Percentiles rank a stretch among this genome's conserved stretches.
Conservation (phyloP, 2,797 vertebrate species). For the Gastrophryne carolinensis region DNA sequence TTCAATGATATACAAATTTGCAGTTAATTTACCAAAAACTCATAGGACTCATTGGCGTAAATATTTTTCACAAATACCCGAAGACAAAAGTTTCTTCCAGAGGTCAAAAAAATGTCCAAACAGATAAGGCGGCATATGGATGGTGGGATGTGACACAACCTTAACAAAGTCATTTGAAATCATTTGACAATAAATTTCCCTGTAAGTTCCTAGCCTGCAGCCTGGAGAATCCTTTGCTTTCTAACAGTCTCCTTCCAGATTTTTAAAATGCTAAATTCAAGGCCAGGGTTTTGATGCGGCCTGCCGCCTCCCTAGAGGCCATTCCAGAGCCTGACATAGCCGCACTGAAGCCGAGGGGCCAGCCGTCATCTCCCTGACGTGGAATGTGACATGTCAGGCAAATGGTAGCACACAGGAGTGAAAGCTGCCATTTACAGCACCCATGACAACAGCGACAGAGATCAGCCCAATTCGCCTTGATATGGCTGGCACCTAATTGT, state of each 20-base stretch:
- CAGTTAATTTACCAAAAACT: slow-evolving; percentile 30
- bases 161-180: slow-evolving; percentile 76
- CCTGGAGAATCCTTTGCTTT: slow-evolving; percentile 61
- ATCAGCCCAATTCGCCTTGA: slow-evolving; percentile 67
- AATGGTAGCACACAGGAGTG: slow-evolving; percentile 70
- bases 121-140: slow-evolving; percentile 69
- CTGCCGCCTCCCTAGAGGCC: slow-evolving; percentile 77
- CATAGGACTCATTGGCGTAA: slow-evolving; percentile 42
- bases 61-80: slow-evolving; percentile 54
- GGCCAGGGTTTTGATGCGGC: slow-evolving; percentile 62
- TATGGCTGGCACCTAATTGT: slow-evolving; percentile 83
- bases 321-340: slow-evolving; percentile 62
- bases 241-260: slow-evolving; percentile 60
- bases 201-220: slow-evolving; percentile 68
- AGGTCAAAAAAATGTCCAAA: slow-evolving; percentile 68
- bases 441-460: slow-evolving; percentile 69
- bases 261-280: slow-evolving; percentile 51
- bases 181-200: slow-evolving; percentile 72
- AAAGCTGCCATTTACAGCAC: slow-evolving; percentile 85
- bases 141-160: slow-evolving; percentile 68
- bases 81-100: slow-evolving; percentile 61
- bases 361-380: slow-evolving; percentile 79
- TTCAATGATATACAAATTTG: slow-evolving; percentile 23
- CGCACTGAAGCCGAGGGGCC: slow-evolving; percentile 68
- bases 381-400: slow-evolving; percentile 77